Base-by-base conservation (phyloP, 2,888 invertebrate species). In the Agonopterix subpropinquella region DNA sequence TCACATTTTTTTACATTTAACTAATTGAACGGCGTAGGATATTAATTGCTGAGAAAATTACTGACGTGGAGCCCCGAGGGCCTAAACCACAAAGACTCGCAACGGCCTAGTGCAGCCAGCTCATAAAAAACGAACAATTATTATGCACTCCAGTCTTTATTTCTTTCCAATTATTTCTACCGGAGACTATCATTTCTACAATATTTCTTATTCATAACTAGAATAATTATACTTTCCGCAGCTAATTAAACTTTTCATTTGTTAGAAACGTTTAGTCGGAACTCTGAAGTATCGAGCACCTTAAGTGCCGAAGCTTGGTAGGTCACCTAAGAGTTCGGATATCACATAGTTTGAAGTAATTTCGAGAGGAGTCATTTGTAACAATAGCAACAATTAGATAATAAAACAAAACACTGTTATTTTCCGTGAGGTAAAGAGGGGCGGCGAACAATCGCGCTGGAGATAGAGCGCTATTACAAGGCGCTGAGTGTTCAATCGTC, bases 11-110 rank as follows among this genome's bases (percentile, higher is more conserved):
- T 82, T 77, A 70, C 71, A 72, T 78, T 78, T 75, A 69, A 74
- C 78, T 81, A 81, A 83, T 81, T 84, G 75, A 76, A 74, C 71
- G 54, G 67, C 63, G 75, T 77, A 72, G 70, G 68, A 70, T 75
- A 82, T 83, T 83, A 84, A 85, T 85, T 85, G 82, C 77, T 81
- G 78, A 80, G 84, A 80, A 84, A 85, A 84, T 83, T 79, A 75
- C 81, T 61, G 65, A 55, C 62, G 62, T 61, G 59, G 59, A 67
- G 57, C 67, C 73, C 81, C 67, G 58, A 59, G 75, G 83, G 77
- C 65, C 76, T 74, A 76, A 80, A 75, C 81, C 77, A 80, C 80
- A 83, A 79, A 77, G 77, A 62, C 65, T 65, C 61, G 62, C 58
- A 61, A 58, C 63, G 65, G 69, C 70, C 67, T 62, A 70, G 62